Evolutionary conservation across 2,888 invertebrate genomes (phyloP), one percentile per base, ranked within the genome.

Genomic region (Ophion costatus): DNA sequence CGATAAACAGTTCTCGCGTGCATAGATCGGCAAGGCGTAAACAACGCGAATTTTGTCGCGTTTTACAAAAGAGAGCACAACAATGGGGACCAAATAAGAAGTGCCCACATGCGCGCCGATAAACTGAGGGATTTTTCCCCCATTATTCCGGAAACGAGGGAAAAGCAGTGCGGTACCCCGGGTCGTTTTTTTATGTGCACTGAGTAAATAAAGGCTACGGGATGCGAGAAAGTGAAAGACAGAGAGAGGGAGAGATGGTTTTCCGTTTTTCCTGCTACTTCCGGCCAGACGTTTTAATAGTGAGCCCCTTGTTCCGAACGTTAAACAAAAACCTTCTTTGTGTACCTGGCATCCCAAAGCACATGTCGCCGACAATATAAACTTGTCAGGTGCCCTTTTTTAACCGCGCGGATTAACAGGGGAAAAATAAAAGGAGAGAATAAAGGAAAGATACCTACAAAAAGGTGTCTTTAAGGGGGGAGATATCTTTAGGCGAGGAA

Each of bases 201-300:
- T 29, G 82, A 67, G 79, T 76, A 84, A 84, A 84, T 71, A 84
- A 71, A 82, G 73, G 57, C 22, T 63, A 71, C 73, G 7, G 59
- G 2, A 7, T 45, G 29, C 61, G 63, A 45, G 66, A 59, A 51
- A 78, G 74, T 22, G 42, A 29, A 24, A 33, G n/a, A 29, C 42
- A n/a, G n/a, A 24, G n/a, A 61, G 61, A 24, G 42, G 24, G 45
- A 29, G 70, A 64, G 64, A 57, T 51, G 14, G 20, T 59, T 64
- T 66, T 67, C 14, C 10, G 7, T 45, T 20, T 63, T 64, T 80
- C 76, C 67, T 73, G 57, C 71, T 76, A 76, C 76, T 85, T 85
- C 85, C 85, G 82, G 85, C 85, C 84, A 84, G 80, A 63, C 82
- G 80, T 67, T 85, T 64, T 80, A 75, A 85, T 82, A 85, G 82